phyloP scores from a whole-genome alignment of 2,888 invertebrate genomes.

The Ectemnius continuus region DNA sequence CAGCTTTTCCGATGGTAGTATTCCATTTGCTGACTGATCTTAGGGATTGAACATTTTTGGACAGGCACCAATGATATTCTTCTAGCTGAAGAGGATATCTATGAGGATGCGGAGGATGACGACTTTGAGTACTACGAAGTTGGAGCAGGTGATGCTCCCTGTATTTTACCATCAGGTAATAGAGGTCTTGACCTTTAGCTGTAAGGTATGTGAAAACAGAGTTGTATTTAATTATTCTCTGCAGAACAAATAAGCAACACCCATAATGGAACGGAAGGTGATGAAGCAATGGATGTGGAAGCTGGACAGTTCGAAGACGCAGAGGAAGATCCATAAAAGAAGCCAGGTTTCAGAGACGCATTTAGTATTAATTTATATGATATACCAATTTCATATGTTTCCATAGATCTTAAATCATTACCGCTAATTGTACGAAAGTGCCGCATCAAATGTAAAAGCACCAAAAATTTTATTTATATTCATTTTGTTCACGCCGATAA shows the following conservation, averaged over 20 bases:
- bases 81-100: constrained; percentile 78
- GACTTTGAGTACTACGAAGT: constrained; percentile 77
- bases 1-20: constrained; percentile 78
- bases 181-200: not conserved
- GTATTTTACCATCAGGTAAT: constrained; percentile 71
- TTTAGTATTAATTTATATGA: constrained; percentile 70
- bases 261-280: constrained; percentile 75
- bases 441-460: constrained; percentile 66
- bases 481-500: constrained; percentile 75
- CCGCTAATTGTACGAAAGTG: constrained; percentile 58
- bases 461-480: constrained; percentile 75
- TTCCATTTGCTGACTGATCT: not conserved
- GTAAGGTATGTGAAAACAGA: not conserved
- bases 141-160: constrained; percentile 77
- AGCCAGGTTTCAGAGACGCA: constrained; percentile 62
- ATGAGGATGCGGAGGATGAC: constrained; percentile 79
- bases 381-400: constrained; percentile 65
- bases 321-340: constrained; percentile 77
- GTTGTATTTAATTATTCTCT: constrained; percentile 40
- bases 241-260: constrained; percentile 76
- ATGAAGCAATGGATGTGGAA: constrained; percentile 78
- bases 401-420: constrained; percentile 64
- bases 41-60: not conserved
- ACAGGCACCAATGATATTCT: constrained; percentile 29
- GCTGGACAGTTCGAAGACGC: constrained; percentile 82